phyloP scores from a whole-genome alignment of 2,797 vertebrate species.

The Danio choprae region DNA sequence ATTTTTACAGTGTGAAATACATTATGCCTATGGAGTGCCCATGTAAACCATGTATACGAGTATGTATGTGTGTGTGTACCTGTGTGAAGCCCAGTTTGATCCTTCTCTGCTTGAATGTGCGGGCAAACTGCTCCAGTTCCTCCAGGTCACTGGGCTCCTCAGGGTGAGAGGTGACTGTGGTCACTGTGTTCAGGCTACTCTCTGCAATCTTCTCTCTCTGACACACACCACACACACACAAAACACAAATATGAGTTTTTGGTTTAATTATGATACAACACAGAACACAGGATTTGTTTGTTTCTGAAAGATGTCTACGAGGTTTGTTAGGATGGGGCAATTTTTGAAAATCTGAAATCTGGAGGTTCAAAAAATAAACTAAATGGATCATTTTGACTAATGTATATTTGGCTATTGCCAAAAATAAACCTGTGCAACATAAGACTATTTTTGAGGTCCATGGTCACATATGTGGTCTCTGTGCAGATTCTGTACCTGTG shows the following conservation, averaged over 20 bases:
- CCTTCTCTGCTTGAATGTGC: slow-evolving; percentile 93
- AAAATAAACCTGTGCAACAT: too few species aligned
- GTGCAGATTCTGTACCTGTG: slow-evolving; percentile 79
- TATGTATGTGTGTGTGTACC: slow-evolving; percentile 66
- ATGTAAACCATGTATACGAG: not conserved
- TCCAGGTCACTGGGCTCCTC: slow-evolving; percentile 94
- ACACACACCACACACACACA: slow-evolving; percentile 17
- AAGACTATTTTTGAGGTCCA: too few species aligned
- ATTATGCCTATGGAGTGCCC: too few species aligned
- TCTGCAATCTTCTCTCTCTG: slow-evolving; percentile 80
- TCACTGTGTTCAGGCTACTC: slow-evolving; percentile 69
- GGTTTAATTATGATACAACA: not conserved
- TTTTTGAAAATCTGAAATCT: too few species aligned
- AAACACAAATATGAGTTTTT: not conserved
- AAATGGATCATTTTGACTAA: too few species aligned
- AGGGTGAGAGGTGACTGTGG: slow-evolving; percentile 79
- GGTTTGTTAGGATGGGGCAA: too few species aligned
- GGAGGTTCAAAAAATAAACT: too few species aligned
- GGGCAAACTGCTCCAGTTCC: slow-evolving; percentile 92
- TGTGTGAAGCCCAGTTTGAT: slow-evolving; percentile 96
- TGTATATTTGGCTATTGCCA: too few species aligned
- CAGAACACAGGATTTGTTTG: not conserved
- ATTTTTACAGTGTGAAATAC: too few species aligned
- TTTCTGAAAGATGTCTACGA: too few species aligned
- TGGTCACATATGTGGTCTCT: too few species aligned